phyloP scores from a whole-genome alignment of 2,888 invertebrate species.

The Patella depressa region DNA sequence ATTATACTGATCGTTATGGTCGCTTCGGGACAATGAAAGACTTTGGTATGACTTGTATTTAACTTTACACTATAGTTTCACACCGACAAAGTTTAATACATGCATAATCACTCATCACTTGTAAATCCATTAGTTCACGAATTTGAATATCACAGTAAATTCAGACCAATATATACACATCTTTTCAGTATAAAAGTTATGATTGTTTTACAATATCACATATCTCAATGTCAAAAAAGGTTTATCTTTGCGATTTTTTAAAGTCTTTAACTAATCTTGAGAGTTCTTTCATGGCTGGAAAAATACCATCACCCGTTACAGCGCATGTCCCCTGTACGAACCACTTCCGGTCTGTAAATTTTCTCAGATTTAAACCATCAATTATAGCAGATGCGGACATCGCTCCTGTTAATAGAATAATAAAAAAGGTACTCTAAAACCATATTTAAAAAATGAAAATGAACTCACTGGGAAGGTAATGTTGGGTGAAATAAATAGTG shows the following conservation, averaged over 20 bases:
- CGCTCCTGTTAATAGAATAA: no score
- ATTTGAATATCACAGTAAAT: no score
- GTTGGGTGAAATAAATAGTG: neutral
- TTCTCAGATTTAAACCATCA: conserved; percentile 44
- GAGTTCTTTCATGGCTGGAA: conserved; percentile 59
- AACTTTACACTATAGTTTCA: no score
- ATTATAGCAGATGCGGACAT: conserved; percentile 46
- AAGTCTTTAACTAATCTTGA: conserved; percentile 51
- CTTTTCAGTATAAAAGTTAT: no score
- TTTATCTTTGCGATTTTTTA: conserved; percentile 31
- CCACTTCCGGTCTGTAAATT: conserved; percentile 55
- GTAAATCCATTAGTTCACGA: no score
- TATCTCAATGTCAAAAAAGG: neutral
- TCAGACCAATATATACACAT: no score
- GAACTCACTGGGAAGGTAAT: neutral
- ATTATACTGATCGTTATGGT: no score
- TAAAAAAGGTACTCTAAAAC: no score
- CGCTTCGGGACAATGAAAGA: no score
- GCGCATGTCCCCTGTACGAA: conserved; percentile 63
- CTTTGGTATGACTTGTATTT: no score
- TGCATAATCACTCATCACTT: no score
- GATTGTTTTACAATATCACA: neutral
- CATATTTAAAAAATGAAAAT: neutral
- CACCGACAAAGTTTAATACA: no score
- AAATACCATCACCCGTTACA: conserved; percentile 64